Evolutionary conservation across 2,888 invertebrate species (phyloP).

Genomic region (Heteropelma amictum): DNA sequence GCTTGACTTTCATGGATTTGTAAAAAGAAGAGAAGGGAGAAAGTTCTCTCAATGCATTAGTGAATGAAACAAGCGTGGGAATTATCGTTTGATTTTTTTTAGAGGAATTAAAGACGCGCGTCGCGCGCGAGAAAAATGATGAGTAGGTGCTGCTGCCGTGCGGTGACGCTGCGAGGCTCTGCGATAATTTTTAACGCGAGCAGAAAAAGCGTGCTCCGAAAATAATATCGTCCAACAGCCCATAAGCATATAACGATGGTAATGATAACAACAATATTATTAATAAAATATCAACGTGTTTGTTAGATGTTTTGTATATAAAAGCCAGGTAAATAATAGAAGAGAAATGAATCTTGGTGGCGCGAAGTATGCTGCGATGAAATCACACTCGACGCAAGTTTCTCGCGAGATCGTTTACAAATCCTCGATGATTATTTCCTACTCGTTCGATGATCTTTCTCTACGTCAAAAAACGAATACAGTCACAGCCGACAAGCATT

Average conservation of each 20-base stretch:
- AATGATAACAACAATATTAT: constrained; percentile 16
- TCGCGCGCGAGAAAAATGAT: constrained; percentile 19
- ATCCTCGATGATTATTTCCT: too few relatives aligned
- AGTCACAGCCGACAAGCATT: too few relatives aligned
- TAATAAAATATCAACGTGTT: constrained; percentile 63
- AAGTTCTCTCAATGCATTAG: too few relatives aligned
- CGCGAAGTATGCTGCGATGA: too few relatives aligned
- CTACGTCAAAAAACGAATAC: too few relatives aligned
- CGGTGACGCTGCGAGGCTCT: constrained; percentile 13
- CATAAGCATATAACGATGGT: constrained; percentile 31
- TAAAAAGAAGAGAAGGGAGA: too few relatives aligned
- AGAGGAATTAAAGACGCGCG: background rate
- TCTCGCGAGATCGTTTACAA: too few relatives aligned
- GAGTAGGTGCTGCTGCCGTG: constrained; percentile 28
- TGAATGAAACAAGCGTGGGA: background rate
- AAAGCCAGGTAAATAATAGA: constrained; percentile 70
- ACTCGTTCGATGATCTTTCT: too few relatives aligned
- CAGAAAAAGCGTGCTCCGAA: constrained; percentile 3
- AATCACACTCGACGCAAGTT: too few relatives aligned
- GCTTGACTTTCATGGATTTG: background rate
- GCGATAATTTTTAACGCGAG: constrained; percentile 34
- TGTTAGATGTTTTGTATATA: constrained; percentile 75
- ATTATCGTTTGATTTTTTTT: background rate
- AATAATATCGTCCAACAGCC: constrained; percentile 41
- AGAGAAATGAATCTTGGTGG: constrained; percentile 54